These are phyloP conservation scores for Deilephila porcellus DNA, from an alignment of 2,888 invertebrate genomes.

Conservation along the genomic window DNA sequence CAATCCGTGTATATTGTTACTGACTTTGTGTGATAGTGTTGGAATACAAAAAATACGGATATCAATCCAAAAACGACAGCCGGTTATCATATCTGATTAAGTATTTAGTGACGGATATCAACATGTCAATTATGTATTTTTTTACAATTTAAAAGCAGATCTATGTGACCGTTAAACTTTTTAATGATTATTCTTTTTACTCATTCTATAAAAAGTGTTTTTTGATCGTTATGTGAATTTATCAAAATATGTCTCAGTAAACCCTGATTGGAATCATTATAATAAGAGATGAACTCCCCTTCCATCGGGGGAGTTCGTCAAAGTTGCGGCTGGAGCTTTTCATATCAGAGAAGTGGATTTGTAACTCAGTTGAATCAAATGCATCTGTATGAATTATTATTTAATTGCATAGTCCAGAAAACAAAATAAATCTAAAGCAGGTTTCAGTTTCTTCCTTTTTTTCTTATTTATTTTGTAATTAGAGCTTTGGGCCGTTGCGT, in stretches of 20 bases:
- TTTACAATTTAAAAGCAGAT: neutral
- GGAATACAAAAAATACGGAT: neutral
- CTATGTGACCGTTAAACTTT: neutral
- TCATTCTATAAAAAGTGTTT: too few relatives aligned
- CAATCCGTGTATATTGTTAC: constrained; percentile 1
- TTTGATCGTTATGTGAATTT: neutral
- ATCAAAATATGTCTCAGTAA: neutral
- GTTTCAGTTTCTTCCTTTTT: too few relatives aligned
- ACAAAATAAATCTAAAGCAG: too few relatives aligned
- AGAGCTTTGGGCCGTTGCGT: too few relatives aligned
- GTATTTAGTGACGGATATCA: neutral
- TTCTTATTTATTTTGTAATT: too few relatives aligned
- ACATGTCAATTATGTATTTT: neutral
- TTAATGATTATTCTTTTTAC: neutral
- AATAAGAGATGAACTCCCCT: constrained; percentile 34
- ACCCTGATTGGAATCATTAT: constrained; percentile 1
- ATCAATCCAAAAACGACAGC: neutral
- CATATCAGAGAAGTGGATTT: neutral
- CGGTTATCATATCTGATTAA: neutral
- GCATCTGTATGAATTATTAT: too few relatives aligned
- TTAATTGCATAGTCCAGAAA: too few relatives aligned
- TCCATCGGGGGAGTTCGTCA: constrained; percentile 46
- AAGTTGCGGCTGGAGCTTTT: constrained; percentile 28
- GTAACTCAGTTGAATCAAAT: neutral
- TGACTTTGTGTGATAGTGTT: constrained; percentile 17